Conservation (phyloP, 2,113 vertebrate species). For the Oceanites oceanicus region DNA sequence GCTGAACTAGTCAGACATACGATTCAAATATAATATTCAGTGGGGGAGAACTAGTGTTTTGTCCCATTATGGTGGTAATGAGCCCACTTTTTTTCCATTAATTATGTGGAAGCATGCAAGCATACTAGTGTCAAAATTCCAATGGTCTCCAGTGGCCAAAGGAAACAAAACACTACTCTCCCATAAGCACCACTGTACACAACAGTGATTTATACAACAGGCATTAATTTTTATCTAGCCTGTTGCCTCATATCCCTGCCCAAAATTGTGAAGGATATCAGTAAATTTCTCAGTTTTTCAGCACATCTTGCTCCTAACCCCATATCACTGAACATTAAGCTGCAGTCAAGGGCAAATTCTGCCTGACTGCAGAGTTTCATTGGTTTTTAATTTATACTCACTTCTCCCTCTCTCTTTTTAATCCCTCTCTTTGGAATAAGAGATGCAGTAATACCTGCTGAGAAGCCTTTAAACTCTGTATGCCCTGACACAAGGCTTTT, state of each 20-base stretch:
- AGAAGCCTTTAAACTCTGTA: neutral
- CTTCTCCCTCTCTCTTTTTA: neutral
- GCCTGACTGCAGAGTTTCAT: neutral
- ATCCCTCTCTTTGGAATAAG: neutral
- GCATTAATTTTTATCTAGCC: neutral
- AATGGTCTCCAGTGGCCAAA: neutral
- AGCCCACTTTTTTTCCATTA: neutral
- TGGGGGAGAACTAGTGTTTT: neutral
- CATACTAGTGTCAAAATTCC: neutral
- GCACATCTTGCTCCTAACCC: neutral
- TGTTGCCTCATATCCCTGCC: neutral
- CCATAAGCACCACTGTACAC: accelerated
- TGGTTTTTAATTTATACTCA: neutral
- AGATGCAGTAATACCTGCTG: neutral
- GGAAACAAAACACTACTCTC: neutral
- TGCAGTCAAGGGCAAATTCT: neutral
- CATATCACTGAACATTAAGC: neutral
- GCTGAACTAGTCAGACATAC: neutral
- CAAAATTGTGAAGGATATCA: neutral
- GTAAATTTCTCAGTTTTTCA: neutral
- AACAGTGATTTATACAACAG: neutral
- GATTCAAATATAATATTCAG: neutral
- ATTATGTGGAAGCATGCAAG: neutral
- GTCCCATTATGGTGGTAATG: neutral
- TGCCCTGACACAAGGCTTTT: neutral